A percentile compares a stretch with the other conserved stretches of the same genome.
Conservation (phyloP, 1,140 invertebrate species). For the Thaumetopoea pityocampa region DNA sequence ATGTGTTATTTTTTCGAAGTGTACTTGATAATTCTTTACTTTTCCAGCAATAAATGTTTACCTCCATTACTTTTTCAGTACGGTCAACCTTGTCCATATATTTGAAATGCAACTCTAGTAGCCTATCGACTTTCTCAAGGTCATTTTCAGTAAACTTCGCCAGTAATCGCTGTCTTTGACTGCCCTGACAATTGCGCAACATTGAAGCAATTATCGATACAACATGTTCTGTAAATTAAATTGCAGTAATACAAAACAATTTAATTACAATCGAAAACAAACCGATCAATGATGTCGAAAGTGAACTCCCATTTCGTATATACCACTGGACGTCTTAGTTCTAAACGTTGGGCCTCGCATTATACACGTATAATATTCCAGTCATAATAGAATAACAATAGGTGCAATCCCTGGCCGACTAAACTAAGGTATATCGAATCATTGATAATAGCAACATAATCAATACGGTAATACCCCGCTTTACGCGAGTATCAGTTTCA, state of each 20-base stretch:
- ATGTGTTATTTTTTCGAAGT: too few relatives aligned
- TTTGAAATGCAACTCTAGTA: slow-evolving; percentile 98
- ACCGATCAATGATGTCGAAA: too few relatives aligned
- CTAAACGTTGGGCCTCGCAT: too few relatives aligned
- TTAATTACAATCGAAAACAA: slow-evolving; percentile 3
- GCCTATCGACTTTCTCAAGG: slow-evolving; percentile 97
- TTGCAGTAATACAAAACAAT: neutral
- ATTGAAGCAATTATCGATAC: slow-evolving; percentile 95
- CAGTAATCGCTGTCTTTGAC: slow-evolving; percentile 91
- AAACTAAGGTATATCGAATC: too few relatives aligned
- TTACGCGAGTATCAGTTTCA: too few relatives aligned
- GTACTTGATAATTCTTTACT: neutral
- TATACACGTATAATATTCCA: too few relatives aligned
- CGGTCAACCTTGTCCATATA: slow-evolving; percentile 95
- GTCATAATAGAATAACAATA: too few relatives aligned
- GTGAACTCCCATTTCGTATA: too few relatives aligned
- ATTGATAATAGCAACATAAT: too few relatives aligned
- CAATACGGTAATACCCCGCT: too few relatives aligned
- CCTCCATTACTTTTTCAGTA: slow-evolving; percentile 88
- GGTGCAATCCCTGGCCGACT: too few relatives aligned
- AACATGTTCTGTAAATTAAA: slow-evolving; percentile 86
- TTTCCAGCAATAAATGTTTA: slow-evolving; percentile 22
- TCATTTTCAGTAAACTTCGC: slow-evolving; percentile 99
- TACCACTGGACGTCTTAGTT: too few relatives aligned
- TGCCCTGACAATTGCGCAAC: slow-evolving; percentile 93